phyloP scores from a whole-genome alignment of 2,888 invertebrate genomes.

The Danaus chrysippus region DNA sequence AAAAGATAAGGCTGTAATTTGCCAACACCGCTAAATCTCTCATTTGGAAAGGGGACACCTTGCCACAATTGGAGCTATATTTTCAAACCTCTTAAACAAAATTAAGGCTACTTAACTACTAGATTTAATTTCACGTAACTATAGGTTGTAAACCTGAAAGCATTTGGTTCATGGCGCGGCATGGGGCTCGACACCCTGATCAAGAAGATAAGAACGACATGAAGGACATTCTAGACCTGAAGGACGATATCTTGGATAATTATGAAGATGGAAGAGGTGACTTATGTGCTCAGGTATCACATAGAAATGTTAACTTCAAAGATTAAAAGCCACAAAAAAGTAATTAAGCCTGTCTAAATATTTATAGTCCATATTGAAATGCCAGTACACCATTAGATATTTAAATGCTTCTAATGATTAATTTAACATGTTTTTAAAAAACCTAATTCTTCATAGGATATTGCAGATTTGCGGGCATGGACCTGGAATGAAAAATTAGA shows the following conservation, averaged over 20 bases:
- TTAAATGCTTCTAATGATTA: no score
- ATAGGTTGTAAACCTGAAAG: slow-evolving; percentile 32
- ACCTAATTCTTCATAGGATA: slow-evolving; percentile 61
- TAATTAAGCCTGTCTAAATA: no score
- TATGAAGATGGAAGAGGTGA: slow-evolving; percentile 26
- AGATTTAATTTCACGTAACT: not conserved
- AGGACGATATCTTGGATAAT: slow-evolving; percentile 23
- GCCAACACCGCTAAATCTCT: not conserved
- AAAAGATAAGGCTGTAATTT: slow-evolving; percentile 3
- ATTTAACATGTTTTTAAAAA: not conserved
- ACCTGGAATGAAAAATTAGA: slow-evolving; percentile 76
- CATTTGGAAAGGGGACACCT: no score
- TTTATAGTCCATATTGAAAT: no score
- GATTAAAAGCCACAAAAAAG: no score
- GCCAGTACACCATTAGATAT: no score
- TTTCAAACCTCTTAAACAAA: no score
- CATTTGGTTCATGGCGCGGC: slow-evolving; percentile 33
- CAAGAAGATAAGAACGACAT: slow-evolving; percentile 17
- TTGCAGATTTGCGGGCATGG: slow-evolving; percentile 80
- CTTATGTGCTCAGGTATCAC: slow-evolving; percentile 32
- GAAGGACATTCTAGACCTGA: slow-evolving; percentile 20
- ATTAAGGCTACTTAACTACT: not conserved
- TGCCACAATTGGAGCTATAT: no score
- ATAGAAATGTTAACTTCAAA: not conserved
- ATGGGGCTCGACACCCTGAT: slow-evolving; percentile 32